These are phyloP conservation scores for Copidosoma floridanum DNA, from an alignment of 1,140 invertebrate species.

Conservation along the genomic window DNA sequence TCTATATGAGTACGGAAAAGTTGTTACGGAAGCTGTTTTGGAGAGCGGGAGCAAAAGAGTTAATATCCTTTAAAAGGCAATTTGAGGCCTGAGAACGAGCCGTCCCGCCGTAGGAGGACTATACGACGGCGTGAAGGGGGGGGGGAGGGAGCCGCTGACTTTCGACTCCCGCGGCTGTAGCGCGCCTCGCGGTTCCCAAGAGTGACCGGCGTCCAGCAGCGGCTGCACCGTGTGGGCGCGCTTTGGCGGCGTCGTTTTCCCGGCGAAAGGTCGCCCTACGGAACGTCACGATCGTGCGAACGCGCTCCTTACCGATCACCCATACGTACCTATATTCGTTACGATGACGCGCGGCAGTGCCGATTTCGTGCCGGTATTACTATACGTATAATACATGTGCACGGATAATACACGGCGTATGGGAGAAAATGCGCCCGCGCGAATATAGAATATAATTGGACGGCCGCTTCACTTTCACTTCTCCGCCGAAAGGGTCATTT, in stretches of 20 bases:
- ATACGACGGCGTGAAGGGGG: too few species aligned
- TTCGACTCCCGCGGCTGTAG: background rate
- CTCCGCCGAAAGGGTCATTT: slow-evolving; percentile 7
- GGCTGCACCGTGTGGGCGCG: too few species aligned
- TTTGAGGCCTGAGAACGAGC: slow-evolving; percentile 10
- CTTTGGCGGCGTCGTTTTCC: too few species aligned
- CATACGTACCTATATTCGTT: background rate
- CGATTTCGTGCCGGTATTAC: too few species aligned
- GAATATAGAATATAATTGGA: slow-evolving; percentile 18
- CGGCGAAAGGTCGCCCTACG: slow-evolving; percentile 34
- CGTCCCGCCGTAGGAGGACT: too few species aligned
- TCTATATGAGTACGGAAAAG: too few species aligned
- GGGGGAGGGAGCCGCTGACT: too few species aligned
- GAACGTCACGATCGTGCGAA: slow-evolving; percentile 54
- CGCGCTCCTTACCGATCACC: slow-evolving; percentile 13
- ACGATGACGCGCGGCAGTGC: background rate
- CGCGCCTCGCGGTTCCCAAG: slow-evolving; percentile 1
- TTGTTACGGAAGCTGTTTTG: too few species aligned
- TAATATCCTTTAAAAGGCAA: background rate
- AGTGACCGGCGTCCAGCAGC: slow-evolving; percentile 49
- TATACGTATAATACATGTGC: too few species aligned
- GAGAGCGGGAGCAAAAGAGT: too few species aligned
- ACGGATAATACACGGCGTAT: background rate
- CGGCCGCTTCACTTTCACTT: slow-evolving; percentile 16
- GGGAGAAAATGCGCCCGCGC: background rate